Percentiles rank a stretch among this genome's conserved stretches.
Evolutionary conservation across 1,140 invertebrate species (phyloP).

Genomic region (Drosophila tani): DNA sequence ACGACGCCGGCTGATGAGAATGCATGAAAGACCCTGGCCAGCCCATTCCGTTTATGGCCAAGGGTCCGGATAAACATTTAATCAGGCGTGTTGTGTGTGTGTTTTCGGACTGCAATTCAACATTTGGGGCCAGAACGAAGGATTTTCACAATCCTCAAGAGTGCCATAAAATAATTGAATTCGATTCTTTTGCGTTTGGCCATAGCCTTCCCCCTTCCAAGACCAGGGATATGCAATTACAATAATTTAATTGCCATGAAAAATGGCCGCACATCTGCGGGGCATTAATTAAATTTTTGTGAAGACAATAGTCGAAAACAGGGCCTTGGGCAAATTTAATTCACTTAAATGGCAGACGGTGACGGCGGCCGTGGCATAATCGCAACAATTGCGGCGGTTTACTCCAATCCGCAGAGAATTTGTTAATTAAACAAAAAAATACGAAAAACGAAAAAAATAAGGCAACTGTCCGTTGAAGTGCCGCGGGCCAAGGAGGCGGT

Average conservation of each 20-base stretch:
- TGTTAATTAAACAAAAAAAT: conserved; percentile 68
- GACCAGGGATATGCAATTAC: conserved; percentile 45
- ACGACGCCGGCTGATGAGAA: conserved; percentile 41
- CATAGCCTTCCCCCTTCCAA: not conserved
- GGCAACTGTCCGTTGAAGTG: conserved; percentile 30
- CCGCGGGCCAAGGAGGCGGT: conserved; percentile 49
- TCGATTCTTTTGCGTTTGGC: conserved; percentile 11
- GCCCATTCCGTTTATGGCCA: conserved; percentile 7
- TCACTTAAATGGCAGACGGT: conserved; percentile 61
- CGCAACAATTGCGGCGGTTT: conserved; percentile 32
- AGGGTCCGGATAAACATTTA: conserved; percentile 40
- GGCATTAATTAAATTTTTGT: conserved; percentile 58
- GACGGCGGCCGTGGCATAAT: conserved; percentile 15
- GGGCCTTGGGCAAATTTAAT: conserved; percentile 68
- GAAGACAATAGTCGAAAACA: conserved; percentile 44
- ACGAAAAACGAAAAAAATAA: conserved; percentile 4
- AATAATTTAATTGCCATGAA: conserved; percentile 64
- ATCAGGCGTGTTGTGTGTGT: conserved; percentile 30
- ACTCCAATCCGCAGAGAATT: conserved; percentile 52
- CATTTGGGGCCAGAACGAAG: not conserved
- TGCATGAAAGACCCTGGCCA: conserved; percentile 19
- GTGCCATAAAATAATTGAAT: conserved; percentile 29
- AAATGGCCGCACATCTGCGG: conserved; percentile 47
- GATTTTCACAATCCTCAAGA: not conserved
- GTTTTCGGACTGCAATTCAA: conserved; percentile 41